Percentiles rank a stretch among this genome's conserved stretches.
Conservation (phyloP, 2,797 vertebrate genomes). For the Oreochromis mossambicus region DNA sequence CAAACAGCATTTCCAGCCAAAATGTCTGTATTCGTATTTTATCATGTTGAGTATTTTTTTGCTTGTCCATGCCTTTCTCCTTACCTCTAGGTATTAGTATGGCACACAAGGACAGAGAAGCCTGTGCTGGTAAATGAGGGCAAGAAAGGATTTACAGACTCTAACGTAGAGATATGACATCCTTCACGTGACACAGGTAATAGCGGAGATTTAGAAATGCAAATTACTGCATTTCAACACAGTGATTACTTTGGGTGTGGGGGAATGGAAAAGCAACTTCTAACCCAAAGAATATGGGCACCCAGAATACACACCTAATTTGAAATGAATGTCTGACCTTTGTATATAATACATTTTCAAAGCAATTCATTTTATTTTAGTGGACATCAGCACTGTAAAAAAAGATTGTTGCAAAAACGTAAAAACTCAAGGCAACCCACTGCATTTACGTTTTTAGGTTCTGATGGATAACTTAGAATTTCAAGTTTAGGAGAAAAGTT, state of each 20-base stretch:
- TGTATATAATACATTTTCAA: neutral
- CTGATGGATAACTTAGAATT: no score
- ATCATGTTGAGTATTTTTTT: neutral
- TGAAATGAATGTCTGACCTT: neutral
- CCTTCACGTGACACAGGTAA: conserved; percentile 58
- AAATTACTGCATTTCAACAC: conserved; percentile 16
- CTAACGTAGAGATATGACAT: conserved; percentile 82
- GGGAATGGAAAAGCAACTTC: neutral
- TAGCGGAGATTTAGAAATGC: conserved; percentile 31
- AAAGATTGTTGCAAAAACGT: no score
- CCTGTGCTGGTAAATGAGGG: conserved; percentile 87
- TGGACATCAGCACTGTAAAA: no score
- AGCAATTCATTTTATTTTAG: neutral
- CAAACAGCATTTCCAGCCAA: neutral
- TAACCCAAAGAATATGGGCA: neutral
- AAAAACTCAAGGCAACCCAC: no score
- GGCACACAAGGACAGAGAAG: conserved; percentile 89
- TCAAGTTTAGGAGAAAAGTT: no score
- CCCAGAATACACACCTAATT: neutral
- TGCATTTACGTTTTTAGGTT: no score
- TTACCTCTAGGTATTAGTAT: conserved; percentile 82
- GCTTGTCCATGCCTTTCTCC: neutral
- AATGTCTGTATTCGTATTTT: neutral
- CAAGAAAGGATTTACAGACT: conserved; percentile 87
- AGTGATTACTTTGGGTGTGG: neutral